Evolutionary conservation across 2,797 vertebrate species (phyloP).

Genomic region (Discoglossus pictus): DNA sequence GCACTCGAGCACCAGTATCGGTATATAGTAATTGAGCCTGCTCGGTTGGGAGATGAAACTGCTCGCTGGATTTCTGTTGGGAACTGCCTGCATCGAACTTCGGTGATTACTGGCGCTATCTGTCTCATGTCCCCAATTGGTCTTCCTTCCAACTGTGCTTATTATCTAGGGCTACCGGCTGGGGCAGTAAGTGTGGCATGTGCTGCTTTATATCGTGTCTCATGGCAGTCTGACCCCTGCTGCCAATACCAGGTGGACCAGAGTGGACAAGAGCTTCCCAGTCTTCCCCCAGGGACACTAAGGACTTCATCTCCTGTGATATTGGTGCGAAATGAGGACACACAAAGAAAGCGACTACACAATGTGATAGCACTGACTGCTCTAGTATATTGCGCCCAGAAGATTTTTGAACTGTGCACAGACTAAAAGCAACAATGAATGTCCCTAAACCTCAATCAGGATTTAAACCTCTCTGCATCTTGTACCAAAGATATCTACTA

Average conservation of each 20-base stretch:
- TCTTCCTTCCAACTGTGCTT: conserved; percentile 14
- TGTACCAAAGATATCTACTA: neutral
- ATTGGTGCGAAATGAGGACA: conserved; percentile 26
- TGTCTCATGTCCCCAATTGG: conserved; percentile 31
- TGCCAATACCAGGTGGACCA: conserved; percentile 40
- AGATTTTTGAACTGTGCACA: conserved; percentile 31
- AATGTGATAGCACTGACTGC: conserved; percentile 39
- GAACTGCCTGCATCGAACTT: conserved; percentile 34
- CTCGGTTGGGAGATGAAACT: conserved; percentile 37
- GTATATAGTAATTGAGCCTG: conserved; percentile 38
- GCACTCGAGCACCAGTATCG: conserved; percentile 30
- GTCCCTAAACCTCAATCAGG: neutral
- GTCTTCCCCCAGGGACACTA: conserved; percentile 30
- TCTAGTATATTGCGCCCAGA: conserved; percentile 35
- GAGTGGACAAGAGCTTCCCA: conserved; percentile 15
- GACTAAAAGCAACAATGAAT: conserved; percentile 18
- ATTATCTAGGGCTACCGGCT: conserved; percentile 20
- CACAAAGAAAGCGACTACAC: conserved; percentile 35
- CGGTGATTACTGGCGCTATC: conserved; percentile 21
- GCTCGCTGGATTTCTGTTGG: conserved; percentile 43
- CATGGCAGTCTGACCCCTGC: conserved; percentile 44
- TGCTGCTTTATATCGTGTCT: conserved; percentile 39
- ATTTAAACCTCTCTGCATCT: neutral
- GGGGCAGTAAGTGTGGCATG: conserved; percentile 25
- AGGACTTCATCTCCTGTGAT: conserved; percentile 34